Conservation (phyloP, 2,888 invertebrate genomes). For the Ophonus ardosiacus region DNA sequence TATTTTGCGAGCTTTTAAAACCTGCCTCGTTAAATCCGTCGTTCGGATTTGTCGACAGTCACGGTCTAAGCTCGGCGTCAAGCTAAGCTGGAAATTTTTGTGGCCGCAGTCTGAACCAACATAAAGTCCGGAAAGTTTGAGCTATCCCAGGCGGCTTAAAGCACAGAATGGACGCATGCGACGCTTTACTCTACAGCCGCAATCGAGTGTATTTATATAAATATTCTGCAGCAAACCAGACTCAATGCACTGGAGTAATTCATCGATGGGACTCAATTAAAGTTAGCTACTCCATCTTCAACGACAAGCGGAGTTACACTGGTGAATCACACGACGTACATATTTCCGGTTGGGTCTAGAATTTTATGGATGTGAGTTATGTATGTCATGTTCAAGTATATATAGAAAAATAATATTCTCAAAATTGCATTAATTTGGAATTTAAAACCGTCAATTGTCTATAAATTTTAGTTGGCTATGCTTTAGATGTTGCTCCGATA, state of each 20-base stretch:
- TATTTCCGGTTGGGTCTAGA: too few species aligned
- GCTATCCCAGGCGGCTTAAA: constrained; percentile 37
- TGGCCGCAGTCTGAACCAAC: constrained; percentile 54
- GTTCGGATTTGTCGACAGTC: constrained; percentile 54
- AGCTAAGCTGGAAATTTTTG: constrained; percentile 57
- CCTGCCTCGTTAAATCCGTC: constrained; percentile 52
- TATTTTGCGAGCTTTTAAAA: constrained; percentile 53
- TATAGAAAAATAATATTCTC: too few species aligned
- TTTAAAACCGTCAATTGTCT: too few species aligned
- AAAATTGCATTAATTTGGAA: too few species aligned
- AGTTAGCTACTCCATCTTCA: constrained; percentile 32
- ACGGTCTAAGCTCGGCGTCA: constrained; percentile 33
- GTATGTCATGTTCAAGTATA: too few species aligned
- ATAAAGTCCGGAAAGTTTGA: constrained; percentile 59
- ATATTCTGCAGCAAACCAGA: constrained; percentile 7
- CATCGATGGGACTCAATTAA: constrained; percentile 50
- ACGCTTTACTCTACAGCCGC: neutral
- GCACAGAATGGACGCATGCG: constrained; percentile 42
- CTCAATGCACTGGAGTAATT: neutral
- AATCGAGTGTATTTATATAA: constrained; percentile 10
- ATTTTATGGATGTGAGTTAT: too few species aligned
- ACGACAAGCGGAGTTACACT: too few species aligned
- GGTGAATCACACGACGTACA: too few species aligned
- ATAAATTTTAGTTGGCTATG: too few species aligned
- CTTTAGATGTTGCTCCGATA: too few species aligned